Evolutionary conservation across 2,797 vertebrate species (phyloP).

Genomic region (Hirundo rustica): DNA sequence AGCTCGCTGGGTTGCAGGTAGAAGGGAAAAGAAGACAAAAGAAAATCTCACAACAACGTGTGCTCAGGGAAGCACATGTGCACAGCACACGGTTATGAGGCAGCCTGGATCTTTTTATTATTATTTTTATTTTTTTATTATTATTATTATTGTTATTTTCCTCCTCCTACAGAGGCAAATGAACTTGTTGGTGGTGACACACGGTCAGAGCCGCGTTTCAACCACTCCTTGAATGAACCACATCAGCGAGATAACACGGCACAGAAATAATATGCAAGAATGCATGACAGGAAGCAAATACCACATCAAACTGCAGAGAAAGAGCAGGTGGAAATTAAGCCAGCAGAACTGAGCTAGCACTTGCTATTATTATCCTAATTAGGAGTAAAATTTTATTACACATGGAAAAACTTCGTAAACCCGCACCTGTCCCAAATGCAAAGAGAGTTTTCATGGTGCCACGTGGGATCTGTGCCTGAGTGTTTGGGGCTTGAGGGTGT

Average conservation of each 20-base stretch:
- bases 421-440: not conserved
- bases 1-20: not conserved
- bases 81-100: not conserved
- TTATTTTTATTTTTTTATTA: not conserved
- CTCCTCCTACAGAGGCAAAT: not conserved
- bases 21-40: not conserved
- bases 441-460: not conserved
- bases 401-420: not conserved
- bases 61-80: not conserved
- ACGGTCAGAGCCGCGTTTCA: not conserved
- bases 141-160: not conserved
- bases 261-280: conserved; percentile 23
- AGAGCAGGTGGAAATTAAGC: conserved; percentile 57
- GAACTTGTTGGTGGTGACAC: not conserved
- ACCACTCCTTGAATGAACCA: conserved; percentile 47
- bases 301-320: conserved; percentile 60
- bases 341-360: conserved; percentile 33
- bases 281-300: conserved; percentile 36
- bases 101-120: not conserved
- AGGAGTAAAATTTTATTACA: not conserved
- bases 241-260: not conserved
- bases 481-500: not conserved
- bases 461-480: not conserved
- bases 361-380: conserved; percentile 62
- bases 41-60: not conserved